Evolutionary conservation across 2,797 vertebrate genomes (phyloP).

Genomic region (Peromyscus melanophrys): DNA sequence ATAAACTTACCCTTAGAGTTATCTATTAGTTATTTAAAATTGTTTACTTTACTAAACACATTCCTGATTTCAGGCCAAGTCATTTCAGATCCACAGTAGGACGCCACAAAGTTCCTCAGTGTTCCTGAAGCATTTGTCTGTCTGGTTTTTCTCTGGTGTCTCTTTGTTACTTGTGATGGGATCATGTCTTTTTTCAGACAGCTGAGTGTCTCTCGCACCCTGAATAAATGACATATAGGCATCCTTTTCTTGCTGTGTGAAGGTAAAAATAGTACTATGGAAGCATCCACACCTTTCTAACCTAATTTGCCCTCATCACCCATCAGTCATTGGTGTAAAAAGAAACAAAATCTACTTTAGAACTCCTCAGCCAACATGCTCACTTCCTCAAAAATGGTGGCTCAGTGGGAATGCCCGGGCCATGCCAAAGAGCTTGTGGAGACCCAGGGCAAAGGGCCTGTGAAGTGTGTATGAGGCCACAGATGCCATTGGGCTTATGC

Average conservation of each 20-base stretch:
- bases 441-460: not conserved
- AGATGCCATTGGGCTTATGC: not conserved
- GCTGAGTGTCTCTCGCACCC: not conserved
- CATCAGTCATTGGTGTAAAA: not conserved
- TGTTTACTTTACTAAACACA: not conserved
- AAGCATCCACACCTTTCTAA: not conserved
- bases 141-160: not conserved
- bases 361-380: not conserved
- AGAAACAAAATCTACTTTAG: not conserved
- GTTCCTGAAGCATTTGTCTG: not conserved
- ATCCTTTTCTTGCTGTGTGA: not conserved
- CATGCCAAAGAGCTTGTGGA: not conserved
- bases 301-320: not conserved
- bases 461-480: not conserved
- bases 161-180: not conserved
- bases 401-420: not conserved
- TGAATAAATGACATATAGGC: not conserved
- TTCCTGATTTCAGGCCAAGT: not conserved
- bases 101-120: rapidly evolving
- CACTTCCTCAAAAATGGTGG: not conserved
- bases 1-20: not conserved
- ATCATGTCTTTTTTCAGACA: not conserved
- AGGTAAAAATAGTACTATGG: not conserved
- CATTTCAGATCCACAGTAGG: not conserved
- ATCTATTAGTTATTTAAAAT: not conserved